Percentiles rank a stretch among this genome's conserved stretches.
Conservation (phyloP, 2,888 invertebrate species). For the Fabriciana adippe region DNA sequence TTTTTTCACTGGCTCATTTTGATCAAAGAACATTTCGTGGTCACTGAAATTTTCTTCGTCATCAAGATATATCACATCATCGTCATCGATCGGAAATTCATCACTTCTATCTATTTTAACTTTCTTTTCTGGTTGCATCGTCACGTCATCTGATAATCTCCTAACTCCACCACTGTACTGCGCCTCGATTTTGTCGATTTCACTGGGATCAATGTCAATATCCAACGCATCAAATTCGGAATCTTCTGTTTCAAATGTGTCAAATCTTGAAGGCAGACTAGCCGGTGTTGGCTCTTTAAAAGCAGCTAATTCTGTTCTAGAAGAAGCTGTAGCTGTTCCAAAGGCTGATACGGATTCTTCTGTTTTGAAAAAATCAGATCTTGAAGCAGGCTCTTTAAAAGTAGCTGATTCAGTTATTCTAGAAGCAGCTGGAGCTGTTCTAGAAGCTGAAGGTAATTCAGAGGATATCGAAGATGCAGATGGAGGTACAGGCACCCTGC, state of each 20-base stretch:
- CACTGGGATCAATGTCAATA: slow-evolving; percentile 26
- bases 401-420: no score
- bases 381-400: neutral
- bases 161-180: slow-evolving; percentile 50
- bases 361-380: neutral
- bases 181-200: slow-evolving; percentile 65
- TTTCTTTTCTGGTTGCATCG: slow-evolving; percentile 11
- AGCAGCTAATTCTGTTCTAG: slow-evolving; percentile 39
- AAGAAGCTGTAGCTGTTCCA: neutral
- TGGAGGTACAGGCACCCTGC: neutral
- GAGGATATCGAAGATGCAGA: neutral
- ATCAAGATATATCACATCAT: neutral
- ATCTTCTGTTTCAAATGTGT: slow-evolving; percentile 5
- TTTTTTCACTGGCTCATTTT: slow-evolving; percentile 28
- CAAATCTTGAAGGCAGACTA: slow-evolving; percentile 47
- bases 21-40: neutral
- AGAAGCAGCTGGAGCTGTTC: neutral
- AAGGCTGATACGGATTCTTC: neutral
- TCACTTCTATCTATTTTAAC: neutral
- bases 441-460: neutral
- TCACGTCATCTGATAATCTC: slow-evolving; percentile 47
- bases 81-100: slow-evolving; percentile 36
- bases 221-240: slow-evolving; percentile 59
- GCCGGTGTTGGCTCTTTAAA: no score
- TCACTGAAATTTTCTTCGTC: slow-evolving; percentile 1